These are phyloP conservation scores for Catamblyrhynchus diadema DNA, from an alignment of 2,797 vertebrate species.

Conservation along the genomic window DNA sequence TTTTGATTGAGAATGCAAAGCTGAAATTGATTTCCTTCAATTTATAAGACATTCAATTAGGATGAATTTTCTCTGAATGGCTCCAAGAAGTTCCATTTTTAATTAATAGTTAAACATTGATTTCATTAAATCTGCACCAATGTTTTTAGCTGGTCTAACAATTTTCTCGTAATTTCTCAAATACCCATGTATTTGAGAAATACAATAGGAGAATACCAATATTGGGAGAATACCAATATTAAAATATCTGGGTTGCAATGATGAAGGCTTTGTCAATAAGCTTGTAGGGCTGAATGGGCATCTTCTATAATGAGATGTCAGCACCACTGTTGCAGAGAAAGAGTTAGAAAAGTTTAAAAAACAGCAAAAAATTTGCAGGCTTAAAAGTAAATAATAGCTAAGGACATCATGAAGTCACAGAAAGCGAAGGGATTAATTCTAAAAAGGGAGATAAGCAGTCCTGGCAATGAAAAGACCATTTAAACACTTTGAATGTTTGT, in stretches of 20 bases:
- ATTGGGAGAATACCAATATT: background rate
- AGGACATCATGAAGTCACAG: background rate
- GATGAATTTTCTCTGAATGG: background rate
- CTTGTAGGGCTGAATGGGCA: background rate
- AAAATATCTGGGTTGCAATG: background rate
- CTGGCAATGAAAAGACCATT: background rate
- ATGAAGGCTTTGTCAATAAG: background rate
- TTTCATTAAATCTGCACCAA: background rate
- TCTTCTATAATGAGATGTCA: background rate
- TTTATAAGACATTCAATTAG: background rate
- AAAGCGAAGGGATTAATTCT: background rate
- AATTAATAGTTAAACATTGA: background rate
- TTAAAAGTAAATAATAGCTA: background rate
- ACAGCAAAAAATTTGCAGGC: background rate
- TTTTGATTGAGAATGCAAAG: background rate
- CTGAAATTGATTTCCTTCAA: background rate
- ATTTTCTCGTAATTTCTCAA: background rate
- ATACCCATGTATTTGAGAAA: background rate
- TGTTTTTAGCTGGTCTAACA: background rate
- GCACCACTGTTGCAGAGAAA: background rate
- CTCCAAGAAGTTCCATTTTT: background rate
- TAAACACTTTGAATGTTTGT: background rate
- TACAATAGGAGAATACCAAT: background rate
- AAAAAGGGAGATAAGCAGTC: background rate
- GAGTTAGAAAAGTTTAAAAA: background rate